Base-by-base conservation (phyloP, 2,113 vertebrate genomes). In the Psilopogon haemacephalus region DNA sequence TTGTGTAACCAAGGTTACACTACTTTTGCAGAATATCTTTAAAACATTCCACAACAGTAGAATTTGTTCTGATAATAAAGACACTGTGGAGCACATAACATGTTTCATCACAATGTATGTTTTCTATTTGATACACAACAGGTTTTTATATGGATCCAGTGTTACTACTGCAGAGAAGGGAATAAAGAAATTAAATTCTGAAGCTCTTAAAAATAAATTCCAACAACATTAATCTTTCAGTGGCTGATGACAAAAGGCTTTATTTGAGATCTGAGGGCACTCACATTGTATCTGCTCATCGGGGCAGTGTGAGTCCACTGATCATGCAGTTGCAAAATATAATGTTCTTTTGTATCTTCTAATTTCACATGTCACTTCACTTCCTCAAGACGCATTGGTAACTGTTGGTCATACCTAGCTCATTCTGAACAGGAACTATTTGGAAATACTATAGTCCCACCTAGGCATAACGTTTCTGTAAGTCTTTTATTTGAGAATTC, bases 261-360 rank as follows among this genome's bases (percentile, higher is more conserved):
- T 37, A 63, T 30, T 40, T 27, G 50, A 64, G 23, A 17, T 46
- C n/a, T 38, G 5, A 40, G 26, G 19, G 24, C 42, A 17, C 44
- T 55, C 37, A 40, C 8, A 69, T 21, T 63, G 27, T n/a, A 81
- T 42, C 35, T 60, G 32, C 23, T 60, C 26, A 35, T 40, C 52
- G 67, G 54, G 30, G 8, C n/a, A 46, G 5, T 5, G 1, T 0
- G 6, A 70, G 48, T 37, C 70, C 9, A 35, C 0, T 60, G 50
- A 81, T 71, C 46, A 52, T 0, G 1, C 10, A 4, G 5, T 18
- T 68, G 35, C 58, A 86, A 90, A 77, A 56, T 8, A 69, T 6
- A 62, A 38, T 27, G 11, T 52, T 54, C 40, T 6, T 44, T 46
- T 13, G 3, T n/a, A 56, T 16, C 46, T 65, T 30, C 40, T 48